Percentiles rank a stretch among this genome's conserved stretches.
Conservation (phyloP, 2,797 vertebrate species). For the Synanceia verrucosa region DNA sequence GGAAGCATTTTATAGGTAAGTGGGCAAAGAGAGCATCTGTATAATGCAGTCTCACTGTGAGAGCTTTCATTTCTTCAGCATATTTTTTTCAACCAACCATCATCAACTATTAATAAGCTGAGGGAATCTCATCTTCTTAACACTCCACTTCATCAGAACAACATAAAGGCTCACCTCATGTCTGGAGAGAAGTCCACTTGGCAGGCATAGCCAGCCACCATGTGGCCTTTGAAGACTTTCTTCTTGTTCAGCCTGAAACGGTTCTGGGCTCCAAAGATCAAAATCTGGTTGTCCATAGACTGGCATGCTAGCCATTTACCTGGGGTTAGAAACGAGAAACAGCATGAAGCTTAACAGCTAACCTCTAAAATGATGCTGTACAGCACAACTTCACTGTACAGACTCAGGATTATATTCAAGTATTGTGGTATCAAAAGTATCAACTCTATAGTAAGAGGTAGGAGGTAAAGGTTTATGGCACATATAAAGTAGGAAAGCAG, state of each 20-base stretch:
- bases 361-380: background rate
- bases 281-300: constrained; percentile 99
- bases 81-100: background rate
- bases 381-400: background rate
- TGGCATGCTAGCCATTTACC: constrained; percentile 99
- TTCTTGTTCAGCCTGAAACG: constrained; percentile 99
- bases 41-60: too few species aligned
- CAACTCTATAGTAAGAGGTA: too few species aligned
- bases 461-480: background rate
- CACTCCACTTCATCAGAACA: background rate
- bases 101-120: background rate
- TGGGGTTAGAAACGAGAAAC: constrained; percentile 55
- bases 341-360: background rate
- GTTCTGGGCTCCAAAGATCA: constrained; percentile 99
- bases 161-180: constrained; percentile 88
- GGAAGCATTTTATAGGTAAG: background rate
- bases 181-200: constrained; percentile 99
- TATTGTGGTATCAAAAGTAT: background rate
- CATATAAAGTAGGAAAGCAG: background rate
- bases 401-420: background rate
- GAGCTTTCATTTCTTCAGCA: background rate
- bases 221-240: constrained; percentile 99
- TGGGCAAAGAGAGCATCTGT: background rate
- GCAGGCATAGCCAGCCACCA: constrained; percentile 98
- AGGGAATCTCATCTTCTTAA: background rate